These are phyloP conservation scores for Lepidocolaptes lacrymiger DNA, from an alignment of 2,797 vertebrate genomes.

Conservation along the genomic window DNA sequence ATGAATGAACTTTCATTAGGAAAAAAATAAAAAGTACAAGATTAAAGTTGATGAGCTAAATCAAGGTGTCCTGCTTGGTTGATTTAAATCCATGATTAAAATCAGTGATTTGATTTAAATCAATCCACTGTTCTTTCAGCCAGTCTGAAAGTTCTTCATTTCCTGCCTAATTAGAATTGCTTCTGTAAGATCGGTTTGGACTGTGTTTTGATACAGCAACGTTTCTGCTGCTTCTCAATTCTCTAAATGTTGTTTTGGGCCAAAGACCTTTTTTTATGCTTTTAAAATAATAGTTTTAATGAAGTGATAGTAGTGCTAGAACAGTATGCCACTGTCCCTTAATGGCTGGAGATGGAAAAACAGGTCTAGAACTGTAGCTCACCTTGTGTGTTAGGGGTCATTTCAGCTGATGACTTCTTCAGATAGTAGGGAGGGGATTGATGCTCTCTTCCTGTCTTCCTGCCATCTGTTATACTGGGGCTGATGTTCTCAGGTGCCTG, in stretches of 20 bases:
- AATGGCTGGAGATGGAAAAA: not conserved
- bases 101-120: conserved; percentile 69
- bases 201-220: not conserved
- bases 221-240: not conserved
- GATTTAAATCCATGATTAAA: conserved; percentile 65
- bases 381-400: not conserved
- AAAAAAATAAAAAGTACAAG: conserved; percentile 49
- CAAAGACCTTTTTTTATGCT: not conserved
- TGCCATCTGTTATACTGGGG: rapidly evolving
- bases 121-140: conserved; percentile 52
- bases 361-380: not conserved
- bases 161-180: conserved; percentile 58
- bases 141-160: conserved; percentile 59
- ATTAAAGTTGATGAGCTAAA: conserved; percentile 65
- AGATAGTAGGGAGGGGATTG: rapidly evolving
- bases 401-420: not conserved
- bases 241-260: not conserved
- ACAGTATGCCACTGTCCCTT: not conserved
- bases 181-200: conserved; percentile 2
- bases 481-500: not conserved
- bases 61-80: conserved; percentile 64
- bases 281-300: not conserved
- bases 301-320: not conserved
- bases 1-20: conserved; percentile 54
- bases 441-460: not conserved